Conservation (phyloP, 1,140 invertebrate species). For the Drosophila novamexicana region DNA sequence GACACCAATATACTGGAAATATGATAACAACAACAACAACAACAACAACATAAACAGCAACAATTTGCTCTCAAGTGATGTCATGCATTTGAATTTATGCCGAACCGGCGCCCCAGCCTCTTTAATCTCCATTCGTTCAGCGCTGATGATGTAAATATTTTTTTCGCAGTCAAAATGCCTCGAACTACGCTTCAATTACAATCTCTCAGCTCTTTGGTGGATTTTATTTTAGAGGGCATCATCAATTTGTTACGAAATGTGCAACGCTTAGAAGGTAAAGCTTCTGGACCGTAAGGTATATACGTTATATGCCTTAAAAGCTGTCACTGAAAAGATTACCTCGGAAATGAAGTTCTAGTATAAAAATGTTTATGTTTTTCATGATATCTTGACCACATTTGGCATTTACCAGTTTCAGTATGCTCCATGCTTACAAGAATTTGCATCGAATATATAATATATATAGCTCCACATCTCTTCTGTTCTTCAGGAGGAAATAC, state of each 20-base stretch:
- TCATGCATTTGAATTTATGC: slow-evolving; percentile 73
- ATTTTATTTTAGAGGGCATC: neutral
- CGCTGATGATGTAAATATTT: slow-evolving; percentile 60
- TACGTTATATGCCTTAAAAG: no score
- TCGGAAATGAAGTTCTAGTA: no score
- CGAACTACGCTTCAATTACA: slow-evolving; percentile 42
- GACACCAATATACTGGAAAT: slow-evolving; percentile 14
- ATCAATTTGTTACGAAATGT: neutral
- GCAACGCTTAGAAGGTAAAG: neutral
- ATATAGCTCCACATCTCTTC: no score
- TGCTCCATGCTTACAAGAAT: no score
- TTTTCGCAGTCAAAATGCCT: slow-evolving; percentile 19
- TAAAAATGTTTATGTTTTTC: no score
- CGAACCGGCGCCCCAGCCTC: slow-evolving; percentile 44
- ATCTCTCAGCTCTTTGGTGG: neutral
- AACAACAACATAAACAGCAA: slow-evolving; percentile 16
- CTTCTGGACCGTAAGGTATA: no score
- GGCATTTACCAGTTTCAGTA: neutral
- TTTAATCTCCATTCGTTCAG: slow-evolving; percentile 40
- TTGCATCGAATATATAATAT: no score
- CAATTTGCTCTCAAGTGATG: slow-evolving; percentile 65
- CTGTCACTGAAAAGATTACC: no score
- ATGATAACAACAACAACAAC: slow-evolving; percentile 9
- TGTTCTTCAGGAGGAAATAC: no score
- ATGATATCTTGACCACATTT: no score